phyloP scores from a whole-genome alignment of 1,140 invertebrate species.

The Drosophila repletoides region DNA sequence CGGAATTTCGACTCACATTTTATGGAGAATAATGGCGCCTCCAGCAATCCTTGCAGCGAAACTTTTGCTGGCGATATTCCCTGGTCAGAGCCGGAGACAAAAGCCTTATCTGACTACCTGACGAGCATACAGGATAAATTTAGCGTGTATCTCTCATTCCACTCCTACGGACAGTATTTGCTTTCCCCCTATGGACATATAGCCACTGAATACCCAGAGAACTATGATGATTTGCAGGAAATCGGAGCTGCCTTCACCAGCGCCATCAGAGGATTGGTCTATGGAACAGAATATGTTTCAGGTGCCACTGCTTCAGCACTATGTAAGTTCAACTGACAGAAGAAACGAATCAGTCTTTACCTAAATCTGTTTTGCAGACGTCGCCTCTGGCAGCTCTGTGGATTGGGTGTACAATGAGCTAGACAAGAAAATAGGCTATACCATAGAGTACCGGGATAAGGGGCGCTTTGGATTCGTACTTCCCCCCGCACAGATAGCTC shows the following conservation, averaged over 20 bases:
- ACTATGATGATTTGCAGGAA: constrained; percentile 84
- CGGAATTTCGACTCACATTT: constrained; percentile 88
- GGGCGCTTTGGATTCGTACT: constrained; percentile 94
- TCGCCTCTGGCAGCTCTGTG: constrained; percentile 85
- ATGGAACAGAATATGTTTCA: constrained; percentile 83
- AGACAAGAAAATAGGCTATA: constrained; percentile 85
- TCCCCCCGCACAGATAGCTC: constrained; percentile 90
- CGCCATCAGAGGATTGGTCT: constrained; percentile 82
- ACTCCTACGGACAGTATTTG: constrained; percentile 83
- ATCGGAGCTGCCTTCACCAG: constrained; percentile 83
- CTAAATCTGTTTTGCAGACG: constrained; percentile 41
- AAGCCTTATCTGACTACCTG: constrained; percentile 85
- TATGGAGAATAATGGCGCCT: constrained; percentile 82
- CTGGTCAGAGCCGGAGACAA: constrained; percentile 91
- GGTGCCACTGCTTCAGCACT: constrained; percentile 84
- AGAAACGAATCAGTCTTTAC: background rate
- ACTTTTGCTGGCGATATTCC: constrained; percentile 87
- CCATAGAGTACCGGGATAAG: constrained; percentile 86
- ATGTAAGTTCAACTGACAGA: constrained; percentile 82
- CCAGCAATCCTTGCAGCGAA: constrained; percentile 84
- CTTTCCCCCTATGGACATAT: constrained; percentile 84
- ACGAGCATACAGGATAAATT: constrained; percentile 82
- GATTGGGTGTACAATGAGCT: constrained; percentile 87
- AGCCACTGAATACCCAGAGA: constrained; percentile 79
- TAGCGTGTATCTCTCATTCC: constrained; percentile 84